Evolutionary conservation across 2,888 invertebrate species (phyloP), one percentile per base, ranked within the genome.

Genomic region (Baccha elongata): DNA sequence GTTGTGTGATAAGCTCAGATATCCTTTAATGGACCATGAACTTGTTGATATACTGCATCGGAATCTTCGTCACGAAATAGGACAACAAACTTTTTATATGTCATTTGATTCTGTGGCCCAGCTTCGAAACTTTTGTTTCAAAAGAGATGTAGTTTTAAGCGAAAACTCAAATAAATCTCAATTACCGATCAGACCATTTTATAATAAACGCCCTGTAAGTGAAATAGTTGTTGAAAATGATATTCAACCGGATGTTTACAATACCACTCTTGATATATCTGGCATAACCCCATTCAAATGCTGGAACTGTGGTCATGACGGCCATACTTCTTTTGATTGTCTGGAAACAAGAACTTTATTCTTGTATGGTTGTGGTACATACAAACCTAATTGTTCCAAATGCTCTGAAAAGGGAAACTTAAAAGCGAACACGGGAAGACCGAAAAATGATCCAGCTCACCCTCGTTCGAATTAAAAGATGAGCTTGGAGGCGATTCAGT

Each of bases 301-400:
- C 11, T 55, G 53, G 65, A 65, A 65, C 5, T 64, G 48, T 21
- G 23, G 15, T 11, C 3, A 6, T 32, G 42, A 26, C 1, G 53
- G 53, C 1, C 67, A 68, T 26, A 19, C 46, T 1, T 68, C 44
- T 11, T 11, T 10, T 0, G 46, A 65, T 26, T 68, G 53, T 53
- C 10, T 53, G 1, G 42, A 29, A 53, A 23, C 17, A 10, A 17
- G 37, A 50, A 46, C 10, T 10, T 26, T 71, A 13, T 71, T 71
- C 1, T 71, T 60, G 3, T 71, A 71, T 10, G 60, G 71, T 1
- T 71, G 60, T 53, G 64, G 53, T 8, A 55, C 46, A 0, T 71
- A 64, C 13, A 73, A 73, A 3, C 64, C 46, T 4, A 52, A 37
- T 26, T 73, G 64, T 40, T 8, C 19, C 1, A 73, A 64, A 4